A percentile compares a stretch with the other conserved stretches of the same genome.
phyloP scores from a whole-genome alignment of 2,888 invertebrate genomes.

The Torymus tubicola region DNA sequence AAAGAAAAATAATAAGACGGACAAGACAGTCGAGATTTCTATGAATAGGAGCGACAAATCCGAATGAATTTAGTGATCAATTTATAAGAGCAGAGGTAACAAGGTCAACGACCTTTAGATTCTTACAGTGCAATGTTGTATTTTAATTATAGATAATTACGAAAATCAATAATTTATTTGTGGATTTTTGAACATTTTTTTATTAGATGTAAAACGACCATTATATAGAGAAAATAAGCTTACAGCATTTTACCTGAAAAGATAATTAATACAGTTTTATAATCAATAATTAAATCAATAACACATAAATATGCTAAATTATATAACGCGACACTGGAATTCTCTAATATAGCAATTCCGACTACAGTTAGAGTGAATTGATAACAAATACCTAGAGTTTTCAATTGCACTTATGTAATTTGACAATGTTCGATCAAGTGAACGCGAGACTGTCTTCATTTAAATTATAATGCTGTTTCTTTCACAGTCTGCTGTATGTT shows the following conservation, averaged over 20 bases:
- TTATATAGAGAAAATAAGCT: constrained; percentile 27
- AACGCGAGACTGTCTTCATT: constrained; percentile 51
- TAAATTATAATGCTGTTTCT: constrained; percentile 56
- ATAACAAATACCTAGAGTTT: constrained; percentile 34
- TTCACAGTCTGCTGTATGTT: constrained; percentile 64
- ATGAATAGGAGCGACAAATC: constrained; percentile 5
- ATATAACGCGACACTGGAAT: constrained; percentile 27
- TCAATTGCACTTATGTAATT: constrained; percentile 39
- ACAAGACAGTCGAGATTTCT: constrained; percentile 20
- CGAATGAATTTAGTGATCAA: constrained; percentile 43
- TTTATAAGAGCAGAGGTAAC: constrained; percentile 37
- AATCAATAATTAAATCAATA: constrained; percentile 15
- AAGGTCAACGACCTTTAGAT: not conserved
- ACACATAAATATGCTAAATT: constrained; percentile 19
- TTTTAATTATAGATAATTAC: constrained; percentile 40
- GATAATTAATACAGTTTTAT: constrained; percentile 54
- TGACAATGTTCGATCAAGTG: constrained; percentile 49
- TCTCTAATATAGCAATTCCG: not conserved
- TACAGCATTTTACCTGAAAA: constrained; percentile 39
- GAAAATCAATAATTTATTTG: constrained; percentile 26
- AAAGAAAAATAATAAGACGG: not conserved
- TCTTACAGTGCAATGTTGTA: constrained; percentile 32
- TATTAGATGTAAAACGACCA: constrained; percentile 3
- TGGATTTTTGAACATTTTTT: constrained; percentile 15
- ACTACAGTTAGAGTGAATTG: constrained; percentile 48